These are phyloP conservation scores for Oceanodroma leucorhoa DNA, from an alignment of 2,797 vertebrate species.

Conservation along the genomic window DNA sequence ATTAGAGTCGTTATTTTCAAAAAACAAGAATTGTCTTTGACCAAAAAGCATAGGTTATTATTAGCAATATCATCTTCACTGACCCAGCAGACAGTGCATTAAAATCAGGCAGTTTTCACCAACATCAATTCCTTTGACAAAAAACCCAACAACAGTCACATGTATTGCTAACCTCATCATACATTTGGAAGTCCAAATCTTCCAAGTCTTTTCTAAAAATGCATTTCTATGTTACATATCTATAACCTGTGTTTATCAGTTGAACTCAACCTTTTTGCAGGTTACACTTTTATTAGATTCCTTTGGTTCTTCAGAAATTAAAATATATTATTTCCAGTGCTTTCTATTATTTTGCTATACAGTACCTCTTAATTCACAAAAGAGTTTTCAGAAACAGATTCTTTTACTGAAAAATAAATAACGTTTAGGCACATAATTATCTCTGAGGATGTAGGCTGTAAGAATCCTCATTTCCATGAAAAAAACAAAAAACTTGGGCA, in stretches of 20 bases:
- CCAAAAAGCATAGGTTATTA: background rate
- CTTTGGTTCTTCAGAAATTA: background rate
- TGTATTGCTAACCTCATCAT: background rate
- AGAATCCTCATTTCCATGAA: background rate
- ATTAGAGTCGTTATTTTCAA: background rate
- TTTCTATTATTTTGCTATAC: background rate
- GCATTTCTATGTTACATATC: background rate
- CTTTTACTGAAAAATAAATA: background rate
- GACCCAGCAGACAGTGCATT: background rate
- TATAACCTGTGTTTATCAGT: background rate
- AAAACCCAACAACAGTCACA: background rate
- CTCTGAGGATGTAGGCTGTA: background rate
- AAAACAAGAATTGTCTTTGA: background rate
- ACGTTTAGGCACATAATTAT: background rate
- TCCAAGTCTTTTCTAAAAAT: background rate
- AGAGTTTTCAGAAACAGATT: background rate
- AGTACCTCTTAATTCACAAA: background rate
- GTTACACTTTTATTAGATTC: background rate
- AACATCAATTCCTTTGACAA: background rate
- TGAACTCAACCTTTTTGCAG: background rate
- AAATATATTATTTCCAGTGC: background rate
- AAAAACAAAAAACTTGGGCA: fast-evolving
- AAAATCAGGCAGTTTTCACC: background rate
- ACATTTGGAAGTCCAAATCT: background rate
- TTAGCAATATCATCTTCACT: background rate